Conservation (phyloP, 2,113 vertebrate genomes). For the Egretta garzetta region DNA sequence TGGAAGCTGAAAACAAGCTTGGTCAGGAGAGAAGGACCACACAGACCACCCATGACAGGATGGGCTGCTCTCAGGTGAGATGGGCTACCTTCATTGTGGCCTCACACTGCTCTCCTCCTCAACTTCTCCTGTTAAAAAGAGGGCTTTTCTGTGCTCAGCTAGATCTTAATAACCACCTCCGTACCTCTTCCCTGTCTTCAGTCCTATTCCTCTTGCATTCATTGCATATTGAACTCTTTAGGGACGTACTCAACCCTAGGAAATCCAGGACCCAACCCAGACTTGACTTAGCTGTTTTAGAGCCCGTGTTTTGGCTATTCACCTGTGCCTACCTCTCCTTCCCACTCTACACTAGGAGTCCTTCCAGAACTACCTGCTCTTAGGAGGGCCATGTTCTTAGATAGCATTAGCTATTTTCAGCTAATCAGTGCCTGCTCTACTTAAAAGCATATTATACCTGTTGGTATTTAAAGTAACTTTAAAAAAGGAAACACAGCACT, state of each 20-base stretch:
- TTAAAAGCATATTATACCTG: slow-evolving; percentile 55
- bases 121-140: neutral
- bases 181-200: neutral
- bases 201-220: neutral
- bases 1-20: neutral
- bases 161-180: neutral
- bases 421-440: slow-evolving; percentile 32
- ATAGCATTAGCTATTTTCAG: slow-evolving; percentile 43
- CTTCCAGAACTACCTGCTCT: neutral
- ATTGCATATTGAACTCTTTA: neutral
- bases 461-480: slow-evolving; percentile 40
- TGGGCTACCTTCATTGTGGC: neutral
- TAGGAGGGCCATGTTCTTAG: neutral
- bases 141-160: neutral
- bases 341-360: neutral
- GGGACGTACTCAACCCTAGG: neutral
- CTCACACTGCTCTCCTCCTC: neutral
- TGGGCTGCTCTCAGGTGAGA: neutral
- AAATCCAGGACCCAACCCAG: neutral
- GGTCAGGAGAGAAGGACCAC: neutral
- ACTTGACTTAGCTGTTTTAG: neutral
- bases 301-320: neutral
- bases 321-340: neutral
- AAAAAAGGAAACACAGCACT: slow-evolving; percentile 43
- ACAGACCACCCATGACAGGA: fast-evolving